Conservation (phyloP, 2,797 vertebrate genomes). For the Aselliscus stoliczkanus region DNA sequence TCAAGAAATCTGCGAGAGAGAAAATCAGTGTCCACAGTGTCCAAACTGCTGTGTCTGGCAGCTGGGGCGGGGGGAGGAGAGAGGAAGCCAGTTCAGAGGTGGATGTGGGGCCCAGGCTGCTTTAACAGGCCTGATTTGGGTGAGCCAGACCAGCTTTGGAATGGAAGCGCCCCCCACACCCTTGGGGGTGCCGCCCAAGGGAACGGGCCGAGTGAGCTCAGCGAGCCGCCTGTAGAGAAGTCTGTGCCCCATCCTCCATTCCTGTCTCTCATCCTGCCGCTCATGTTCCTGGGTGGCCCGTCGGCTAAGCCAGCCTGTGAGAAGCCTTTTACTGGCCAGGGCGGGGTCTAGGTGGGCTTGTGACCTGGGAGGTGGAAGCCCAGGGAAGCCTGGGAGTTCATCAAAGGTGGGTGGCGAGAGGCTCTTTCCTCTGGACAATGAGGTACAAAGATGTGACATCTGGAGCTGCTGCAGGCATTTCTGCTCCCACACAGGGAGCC, state of each 20-base stretch:
- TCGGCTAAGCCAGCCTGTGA: not conserved
- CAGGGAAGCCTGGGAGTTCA: not conserved
- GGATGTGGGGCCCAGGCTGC: not conserved
- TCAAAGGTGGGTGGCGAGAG: not conserved
- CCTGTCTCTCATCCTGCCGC: rapidly evolving
- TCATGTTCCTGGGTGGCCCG: not conserved
- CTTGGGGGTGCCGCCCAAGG: not conserved
- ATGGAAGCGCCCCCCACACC: not conserved
- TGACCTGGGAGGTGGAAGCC: not conserved
- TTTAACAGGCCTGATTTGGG: not conserved
- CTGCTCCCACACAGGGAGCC: not conserved
- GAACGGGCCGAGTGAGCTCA: not conserved
- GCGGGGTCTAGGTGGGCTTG: not conserved
- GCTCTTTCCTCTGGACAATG: not conserved
- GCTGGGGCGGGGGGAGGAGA: rapidly evolving
- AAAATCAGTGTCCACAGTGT: rapidly evolving
- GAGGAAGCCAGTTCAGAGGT: not conserved
- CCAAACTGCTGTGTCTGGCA: not conserved
- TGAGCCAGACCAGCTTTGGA: not conserved
- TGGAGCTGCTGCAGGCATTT: not conserved
- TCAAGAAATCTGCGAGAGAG: not conserved
- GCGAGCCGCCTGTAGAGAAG: not conserved
- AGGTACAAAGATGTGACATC: not conserved
- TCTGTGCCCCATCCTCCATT: rapidly evolving
- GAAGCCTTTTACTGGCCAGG: not conserved